Conservation (phyloP, 1,140 invertebrate species). For the Cydia fagiglandana region DNA sequence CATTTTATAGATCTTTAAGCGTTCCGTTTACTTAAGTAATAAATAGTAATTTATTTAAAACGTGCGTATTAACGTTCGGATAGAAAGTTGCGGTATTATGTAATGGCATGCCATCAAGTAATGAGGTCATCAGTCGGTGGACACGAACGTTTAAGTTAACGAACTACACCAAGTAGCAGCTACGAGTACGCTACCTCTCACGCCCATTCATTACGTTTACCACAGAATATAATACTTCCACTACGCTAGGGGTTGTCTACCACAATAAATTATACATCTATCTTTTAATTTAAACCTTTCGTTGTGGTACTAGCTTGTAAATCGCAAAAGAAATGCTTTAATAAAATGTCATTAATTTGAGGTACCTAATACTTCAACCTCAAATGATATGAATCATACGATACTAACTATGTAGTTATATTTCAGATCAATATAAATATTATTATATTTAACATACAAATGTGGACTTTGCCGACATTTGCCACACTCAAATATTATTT, state of each 20-base stretch:
- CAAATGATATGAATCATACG: slow-evolving; percentile 30
- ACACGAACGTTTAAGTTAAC: background rate
- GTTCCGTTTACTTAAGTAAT: slow-evolving; percentile 28
- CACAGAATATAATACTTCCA: slow-evolving; percentile 23
- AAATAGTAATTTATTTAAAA: slow-evolving; percentile 30
- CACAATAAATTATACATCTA: slow-evolving; percentile 12
- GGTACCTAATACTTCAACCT: slow-evolving; percentile 6
- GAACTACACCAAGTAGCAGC: background rate
- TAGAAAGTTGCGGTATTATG: slow-evolving; percentile 18
- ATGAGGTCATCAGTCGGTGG: background rate
- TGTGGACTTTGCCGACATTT: slow-evolving; percentile 12
- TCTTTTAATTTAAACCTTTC: background rate
- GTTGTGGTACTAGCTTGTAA: slow-evolving; percentile 24
- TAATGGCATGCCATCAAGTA: background rate
- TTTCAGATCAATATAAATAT: background rate
- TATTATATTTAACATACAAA: slow-evolving; percentile 9
- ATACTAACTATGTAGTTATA: slow-evolving; percentile 11
- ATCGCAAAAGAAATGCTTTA: background rate
- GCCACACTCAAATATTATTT: slow-evolving; percentile 10
- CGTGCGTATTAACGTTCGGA: slow-evolving; percentile 23
- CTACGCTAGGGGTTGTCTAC: slow-evolving; percentile 28
- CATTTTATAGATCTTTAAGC: slow-evolving; percentile 21
- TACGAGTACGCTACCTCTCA: background rate
- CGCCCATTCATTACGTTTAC: slow-evolving; percentile 12
- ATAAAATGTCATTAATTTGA: slow-evolving; percentile 24